These are phyloP conservation scores for Encarsia formosa DNA, from an alignment of 2,888 invertebrate species.

Conservation along the genomic window DNA sequence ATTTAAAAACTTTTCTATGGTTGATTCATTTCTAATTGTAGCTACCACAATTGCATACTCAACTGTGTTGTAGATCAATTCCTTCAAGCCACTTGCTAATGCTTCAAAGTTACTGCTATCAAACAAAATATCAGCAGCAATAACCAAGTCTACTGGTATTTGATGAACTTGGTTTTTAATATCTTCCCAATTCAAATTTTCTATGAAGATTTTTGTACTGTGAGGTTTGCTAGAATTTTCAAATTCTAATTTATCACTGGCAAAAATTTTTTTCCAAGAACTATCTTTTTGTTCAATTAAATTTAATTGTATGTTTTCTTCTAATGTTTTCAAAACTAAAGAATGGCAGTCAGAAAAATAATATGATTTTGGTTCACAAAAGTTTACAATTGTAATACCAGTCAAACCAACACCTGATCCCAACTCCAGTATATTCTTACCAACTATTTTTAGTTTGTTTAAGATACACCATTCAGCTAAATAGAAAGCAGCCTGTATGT, in stretches of 20 bases:
- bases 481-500: slow-evolving; percentile 62
- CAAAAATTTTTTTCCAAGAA: slow-evolving; percentile 15
- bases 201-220: slow-evolving; percentile 37
- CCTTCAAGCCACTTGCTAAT: slow-evolving; percentile 51
- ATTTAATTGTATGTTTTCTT: slow-evolving; percentile 63
- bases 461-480: slow-evolving; percentile 67
- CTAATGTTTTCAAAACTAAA: slow-evolving; percentile 61
- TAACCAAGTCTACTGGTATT: slow-evolving; percentile 51
- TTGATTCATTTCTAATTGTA: slow-evolving; percentile 64
- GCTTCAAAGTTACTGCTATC: slow-evolving; percentile 56
- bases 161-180: slow-evolving; percentile 41
- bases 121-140: slow-evolving; percentile 63
- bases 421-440: slow-evolving; percentile 66
- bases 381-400: slow-evolving; percentile 60
- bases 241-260: slow-evolving; percentile 17
- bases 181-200: slow-evolving; percentile 55
- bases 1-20: slow-evolving; percentile 58
- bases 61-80: slow-evolving; percentile 45
- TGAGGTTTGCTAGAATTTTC: slow-evolving; percentile 6
- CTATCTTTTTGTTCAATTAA: slow-evolving; percentile 37
- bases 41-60: slow-evolving; percentile 56
- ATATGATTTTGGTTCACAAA: slow-evolving; percentile 56
- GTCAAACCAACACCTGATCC: slow-evolving; percentile 75
- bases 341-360: slow-evolving; percentile 68
- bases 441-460: slow-evolving; percentile 54